These are phyloP conservation scores for Eilema sororculum DNA, from an alignment of 2,888 invertebrate species.

Conservation along the genomic window DNA sequence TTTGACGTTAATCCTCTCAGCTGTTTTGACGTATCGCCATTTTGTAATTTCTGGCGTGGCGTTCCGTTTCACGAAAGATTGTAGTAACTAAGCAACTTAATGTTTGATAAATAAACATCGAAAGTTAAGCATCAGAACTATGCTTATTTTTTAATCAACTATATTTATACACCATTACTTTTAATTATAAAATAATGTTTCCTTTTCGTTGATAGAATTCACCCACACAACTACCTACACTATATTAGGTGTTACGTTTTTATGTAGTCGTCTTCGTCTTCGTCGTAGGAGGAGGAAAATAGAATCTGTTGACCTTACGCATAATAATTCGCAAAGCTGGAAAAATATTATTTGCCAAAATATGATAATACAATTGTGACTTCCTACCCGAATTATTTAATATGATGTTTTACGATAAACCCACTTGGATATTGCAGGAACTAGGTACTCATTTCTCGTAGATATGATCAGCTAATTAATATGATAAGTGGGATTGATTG, in stretches of 20 bases:
- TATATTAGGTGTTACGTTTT: slow-evolving; percentile 32
- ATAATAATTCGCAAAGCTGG: slow-evolving; percentile 25
- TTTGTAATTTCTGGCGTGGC: slow-evolving; percentile 47
- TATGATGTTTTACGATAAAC: too few relatives aligned
- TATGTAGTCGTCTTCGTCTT: slow-evolving; percentile 40
- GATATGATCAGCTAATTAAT: too few relatives aligned
- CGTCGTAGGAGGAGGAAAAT: slow-evolving; percentile 24
- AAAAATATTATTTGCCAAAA: too few relatives aligned
- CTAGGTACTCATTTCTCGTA: too few relatives aligned
- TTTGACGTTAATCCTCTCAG: slow-evolving; percentile 60
- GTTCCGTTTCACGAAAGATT: slow-evolving; percentile 60
- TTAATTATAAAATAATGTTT: neutral
- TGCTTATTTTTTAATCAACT: neutral
- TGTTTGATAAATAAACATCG: neutral
- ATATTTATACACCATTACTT: slow-evolving; percentile 17
- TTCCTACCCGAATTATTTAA: too few relatives aligned
- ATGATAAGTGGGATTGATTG: too few relatives aligned
- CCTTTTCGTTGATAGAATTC: slow-evolving; percentile 22
- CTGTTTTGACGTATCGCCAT: slow-evolving; percentile 55
- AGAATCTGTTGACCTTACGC: slow-evolving; percentile 53
- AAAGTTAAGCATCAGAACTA: too few relatives aligned
- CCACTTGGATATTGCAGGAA: too few relatives aligned
- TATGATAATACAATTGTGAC: too few relatives aligned
- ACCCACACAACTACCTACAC: slow-evolving; percentile 50
- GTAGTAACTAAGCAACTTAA: neutral